phyloP scores from a whole-genome alignment of 2,888 invertebrate species.

The Torymus aiolomorphi region DNA sequence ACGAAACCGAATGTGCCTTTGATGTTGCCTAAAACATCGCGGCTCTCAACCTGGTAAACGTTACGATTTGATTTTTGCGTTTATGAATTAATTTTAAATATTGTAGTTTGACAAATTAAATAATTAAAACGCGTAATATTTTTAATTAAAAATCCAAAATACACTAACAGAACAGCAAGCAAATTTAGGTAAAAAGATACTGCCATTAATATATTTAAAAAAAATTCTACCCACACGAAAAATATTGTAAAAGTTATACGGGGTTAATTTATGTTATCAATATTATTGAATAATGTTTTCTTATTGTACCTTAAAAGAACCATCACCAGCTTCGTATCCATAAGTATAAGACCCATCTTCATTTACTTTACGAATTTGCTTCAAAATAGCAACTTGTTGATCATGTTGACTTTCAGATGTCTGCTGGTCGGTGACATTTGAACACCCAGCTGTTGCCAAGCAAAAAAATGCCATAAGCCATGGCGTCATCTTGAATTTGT shows the following conservation, averaged over 20 bases:
- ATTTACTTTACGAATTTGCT: conserved; percentile 87
- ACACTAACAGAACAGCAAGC: no score
- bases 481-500: conserved; percentile 73
- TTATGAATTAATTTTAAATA: conserved; percentile 22
- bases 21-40: conserved; percentile 87
- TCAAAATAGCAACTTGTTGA: conserved; percentile 85
- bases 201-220: no score
- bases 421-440: conserved; percentile 73
- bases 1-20: conserved; percentile 90
- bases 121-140: background rate
- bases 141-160: no score
- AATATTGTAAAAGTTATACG: no score
- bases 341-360: conserved; percentile 90
- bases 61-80: conserved; percentile 44
- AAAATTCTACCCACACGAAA: no score
- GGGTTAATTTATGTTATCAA: no score
- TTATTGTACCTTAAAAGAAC: conserved; percentile 86
- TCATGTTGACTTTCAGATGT: conserved; percentile 81
- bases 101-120: background rate
- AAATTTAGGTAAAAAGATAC: no score
- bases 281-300: conserved; percentile 25
- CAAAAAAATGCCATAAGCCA: conserved; percentile 74
- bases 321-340: conserved; percentile 90
- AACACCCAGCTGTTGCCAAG: conserved; percentile 72
- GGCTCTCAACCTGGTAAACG: conserved; percentile 81